Evolutionary conservation across 2,888 invertebrate genomes (phyloP), one percentile per base, ranked within the genome.

Genomic region (Drosophila niveifrons): DNA sequence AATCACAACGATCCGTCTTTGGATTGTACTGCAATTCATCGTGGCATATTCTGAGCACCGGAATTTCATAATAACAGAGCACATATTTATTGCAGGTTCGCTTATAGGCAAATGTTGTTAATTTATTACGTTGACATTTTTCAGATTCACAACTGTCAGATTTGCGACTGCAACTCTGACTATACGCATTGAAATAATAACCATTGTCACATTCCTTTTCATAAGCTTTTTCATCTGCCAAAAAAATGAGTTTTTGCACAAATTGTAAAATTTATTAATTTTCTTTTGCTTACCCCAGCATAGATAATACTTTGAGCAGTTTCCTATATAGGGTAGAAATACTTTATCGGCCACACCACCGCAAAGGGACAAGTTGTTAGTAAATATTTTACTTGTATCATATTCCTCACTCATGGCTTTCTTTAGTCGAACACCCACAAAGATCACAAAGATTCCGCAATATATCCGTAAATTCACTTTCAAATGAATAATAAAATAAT

Each of bases 1-100:
- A 90, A 72, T 91, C 92, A 43, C 91, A 91, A n/a, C 91, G 91
- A 77, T 89, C 87, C 4, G 92, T 91, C 1, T 71, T 64, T 0
- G 77, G 43, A 72, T 91, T 92, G 55, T 89, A 91, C 43, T 91
- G 91, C 2, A 91, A 66, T 1, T 87, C 88, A 65, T 92, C 91
- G 0, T 72, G 63, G 36, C 91, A 92, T 43, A 88, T 62, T 13
- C 88, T 80, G 11, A 91, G 15, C 0, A 92, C 81, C 0, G 91
- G 85, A 2, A 52, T 63, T 0, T 78, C 72, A 34, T 64, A 83
- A 70, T 88, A 91, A 47, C 91, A 91, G n/a, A 91, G 63, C 0
- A 90, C 82, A 64, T 89, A 91, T 51, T 89, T 91, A 18, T 81
- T 89, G 58, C 92, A 91, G 17, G 91, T 92, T 29, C 90, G 86